Evolutionary conservation across 2,797 vertebrate species (phyloP), one percentile per base, ranked within the genome.

Genomic region (Enteromius argenteus): DNA sequence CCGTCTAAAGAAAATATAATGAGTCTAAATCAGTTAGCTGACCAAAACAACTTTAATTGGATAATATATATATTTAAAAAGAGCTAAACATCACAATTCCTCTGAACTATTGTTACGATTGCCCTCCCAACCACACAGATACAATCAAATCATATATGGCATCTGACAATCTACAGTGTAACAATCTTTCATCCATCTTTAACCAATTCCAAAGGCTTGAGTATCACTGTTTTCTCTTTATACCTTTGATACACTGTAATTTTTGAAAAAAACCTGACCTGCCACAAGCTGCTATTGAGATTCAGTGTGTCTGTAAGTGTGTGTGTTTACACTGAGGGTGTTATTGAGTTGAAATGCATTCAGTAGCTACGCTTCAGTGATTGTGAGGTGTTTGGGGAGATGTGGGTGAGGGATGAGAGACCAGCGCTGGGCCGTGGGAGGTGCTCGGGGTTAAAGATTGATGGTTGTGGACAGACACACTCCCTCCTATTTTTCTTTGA

Each of bases 341-440:
- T 85, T 85, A 86, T 85, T 80, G 84, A 85, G 84, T 79, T 86
- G 85, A 86, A 79, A 80, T 84, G 39, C 77, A 80, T 84, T 81
- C 75, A 58, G 64, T 84, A 80, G 77, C 73, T 80, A 74, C 17
- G 72, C 84, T 84, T 46, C 81, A 84, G 77, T 86, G 87, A 84
- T 80, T 80, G 84, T 78, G 71, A 71, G 81, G 84, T 81, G 83
- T 84, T 75, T 76, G 78, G 81, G 66, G 85, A 86, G 73, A 69
- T 86, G 84, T 78, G 80, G 27, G 78, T 62, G 81, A 77, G 77
- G 68, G 67, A 79, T 76, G 80, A 85, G 46, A 39, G 69, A 67
- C 72, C 73, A 19, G 85, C 44, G 15, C 46, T 72, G 75, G 76
- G 85, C 80, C 46, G 23, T 75, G 81, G 84, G 80, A 73, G 86